These are phyloP conservation scores for Pimpla rufipes DNA, from an alignment of 2,888 invertebrate species.

Conservation along the genomic window DNA sequence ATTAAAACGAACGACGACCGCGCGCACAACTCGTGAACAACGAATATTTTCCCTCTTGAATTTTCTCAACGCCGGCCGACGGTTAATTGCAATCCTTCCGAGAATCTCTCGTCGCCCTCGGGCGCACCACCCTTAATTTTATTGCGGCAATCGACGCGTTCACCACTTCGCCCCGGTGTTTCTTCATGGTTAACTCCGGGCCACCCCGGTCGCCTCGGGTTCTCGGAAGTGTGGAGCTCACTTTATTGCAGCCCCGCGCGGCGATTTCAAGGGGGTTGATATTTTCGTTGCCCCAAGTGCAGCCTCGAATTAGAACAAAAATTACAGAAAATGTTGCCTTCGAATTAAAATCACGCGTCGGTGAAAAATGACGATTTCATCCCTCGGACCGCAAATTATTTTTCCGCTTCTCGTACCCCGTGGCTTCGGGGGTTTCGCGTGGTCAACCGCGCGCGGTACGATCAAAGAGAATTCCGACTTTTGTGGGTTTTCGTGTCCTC, in stretches of 20 bases:
- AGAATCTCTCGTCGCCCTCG: constrained; percentile 35
- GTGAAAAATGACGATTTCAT: not conserved
- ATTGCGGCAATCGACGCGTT: constrained; percentile 58
- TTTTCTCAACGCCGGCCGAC: not conserved
- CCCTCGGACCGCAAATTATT: not conserved
- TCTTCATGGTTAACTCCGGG: constrained; percentile 21
- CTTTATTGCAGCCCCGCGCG: constrained; percentile 13
- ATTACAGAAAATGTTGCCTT: not conserved
- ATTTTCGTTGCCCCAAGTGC: not conserved
- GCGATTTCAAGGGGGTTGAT: not conserved
- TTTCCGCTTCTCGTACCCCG: not conserved
- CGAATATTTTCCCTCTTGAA: not conserved
- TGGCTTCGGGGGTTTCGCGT: not conserved
- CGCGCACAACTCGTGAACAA: no score
- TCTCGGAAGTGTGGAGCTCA: not conserved
- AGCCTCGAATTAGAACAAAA: not conserved
- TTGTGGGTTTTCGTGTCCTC: constrained; percentile 27
- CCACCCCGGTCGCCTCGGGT: not conserved
- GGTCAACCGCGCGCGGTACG: constrained; percentile 38
- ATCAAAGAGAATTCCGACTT: constrained; percentile 52
- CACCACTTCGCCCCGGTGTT: constrained; percentile 5
- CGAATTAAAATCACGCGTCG: not conserved
- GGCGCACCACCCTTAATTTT: constrained; percentile 47
- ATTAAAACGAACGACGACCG: not conserved
- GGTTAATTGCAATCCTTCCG: constrained; percentile 59